These are phyloP conservation scores for Maniola jurtina DNA, from an alignment of 1,140 invertebrate genomes.

Conservation along the genomic window DNA sequence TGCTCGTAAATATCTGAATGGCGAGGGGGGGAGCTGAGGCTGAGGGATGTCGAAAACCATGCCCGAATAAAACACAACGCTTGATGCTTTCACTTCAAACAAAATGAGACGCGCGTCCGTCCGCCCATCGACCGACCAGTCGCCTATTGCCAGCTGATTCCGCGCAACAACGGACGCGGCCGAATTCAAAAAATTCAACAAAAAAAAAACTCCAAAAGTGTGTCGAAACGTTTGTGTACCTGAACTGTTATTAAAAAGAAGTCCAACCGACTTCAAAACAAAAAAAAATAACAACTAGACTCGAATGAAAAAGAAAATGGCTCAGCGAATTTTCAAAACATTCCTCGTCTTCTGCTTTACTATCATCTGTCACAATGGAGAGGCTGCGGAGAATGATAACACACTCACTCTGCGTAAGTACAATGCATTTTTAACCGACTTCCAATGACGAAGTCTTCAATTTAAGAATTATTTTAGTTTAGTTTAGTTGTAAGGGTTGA, in stretches of 20 bases:
- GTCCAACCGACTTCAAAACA: constrained; percentile 4
- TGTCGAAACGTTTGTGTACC: constrained; percentile 24
- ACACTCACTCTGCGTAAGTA: constrained; percentile 57
- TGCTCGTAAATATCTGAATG: constrained; percentile 45
- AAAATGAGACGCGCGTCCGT: constrained; percentile 58
- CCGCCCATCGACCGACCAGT: constrained; percentile 43
- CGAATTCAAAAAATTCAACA: constrained; percentile 35
- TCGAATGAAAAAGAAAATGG: constrained; percentile 41
- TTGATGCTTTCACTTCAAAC: constrained; percentile 73
- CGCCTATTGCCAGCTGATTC: constrained; percentile 52
- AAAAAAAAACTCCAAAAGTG: constrained; percentile 22
- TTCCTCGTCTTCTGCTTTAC: constrained; percentile 54
- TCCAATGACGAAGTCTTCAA: no score
- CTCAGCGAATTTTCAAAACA: constrained; percentile 45
- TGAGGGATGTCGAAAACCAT: constrained; percentile 70
- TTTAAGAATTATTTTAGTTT: no score
- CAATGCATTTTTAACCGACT: constrained; percentile 11
- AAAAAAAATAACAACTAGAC: background rate
- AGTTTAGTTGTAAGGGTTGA: no score
- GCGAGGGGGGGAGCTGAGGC: constrained; percentile 45
- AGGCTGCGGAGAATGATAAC: constrained; percentile 58
- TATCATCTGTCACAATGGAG: constrained; percentile 52
- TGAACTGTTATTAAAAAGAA: constrained; percentile 25
- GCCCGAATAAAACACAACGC: constrained; percentile 70
- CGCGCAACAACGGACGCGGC: constrained; percentile 54